Evolutionary conservation across 2,888 invertebrate species (phyloP), one percentile per base, ranked within the genome.

Genomic region (Pseudococcus viburni): DNA sequence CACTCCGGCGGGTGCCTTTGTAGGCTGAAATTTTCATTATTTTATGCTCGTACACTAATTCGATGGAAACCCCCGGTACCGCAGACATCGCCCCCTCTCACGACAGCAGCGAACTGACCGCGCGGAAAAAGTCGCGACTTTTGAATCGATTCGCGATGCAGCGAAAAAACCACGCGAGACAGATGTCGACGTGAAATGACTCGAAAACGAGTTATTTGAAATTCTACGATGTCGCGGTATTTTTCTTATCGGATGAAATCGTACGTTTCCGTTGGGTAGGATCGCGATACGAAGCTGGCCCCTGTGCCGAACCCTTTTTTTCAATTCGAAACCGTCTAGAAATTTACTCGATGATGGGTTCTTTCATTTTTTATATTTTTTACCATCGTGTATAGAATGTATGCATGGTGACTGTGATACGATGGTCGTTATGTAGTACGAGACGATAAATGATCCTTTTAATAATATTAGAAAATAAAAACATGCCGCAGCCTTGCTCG

Each of bases 201-300:
- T n/a, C 7, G n/a, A 55, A 55, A 55, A n/a, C 55, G 55, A n/a
- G 55, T 51, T 8, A n/a, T 55, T 55, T n/a, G 55, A 55, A 55
- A 55, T n/a, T 15, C 5, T 55, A 0, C 55, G 8, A 0, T 55
- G 55, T 55, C 55, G 12, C 55, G 55, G n/a, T 55, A 55, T 55
- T 55, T 55, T 55, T 55, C 55, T 55, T 55, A 55, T 55, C 55
- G 55, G 55, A 55, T 55, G 8, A n/a, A 55, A 55, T 55, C 55
- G 55, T 55, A n/a, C 55, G 7, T 55, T 55, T 55, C 55, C 55
- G 55, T n/a, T 55, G 55, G 3, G 6, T 17, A 55, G 17, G 48
- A 7, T 48, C 48, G 48, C 48, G 48, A 48, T 12, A 4, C 15
- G 9, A 12, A 2, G 55, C 4, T 5, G n/a, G n/a, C 17, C 55